Evolutionary conservation across 2,888 invertebrate genomes (phyloP), one percentile per base, ranked within the genome.

Genomic region (Yponomeuta malinellus): DNA sequence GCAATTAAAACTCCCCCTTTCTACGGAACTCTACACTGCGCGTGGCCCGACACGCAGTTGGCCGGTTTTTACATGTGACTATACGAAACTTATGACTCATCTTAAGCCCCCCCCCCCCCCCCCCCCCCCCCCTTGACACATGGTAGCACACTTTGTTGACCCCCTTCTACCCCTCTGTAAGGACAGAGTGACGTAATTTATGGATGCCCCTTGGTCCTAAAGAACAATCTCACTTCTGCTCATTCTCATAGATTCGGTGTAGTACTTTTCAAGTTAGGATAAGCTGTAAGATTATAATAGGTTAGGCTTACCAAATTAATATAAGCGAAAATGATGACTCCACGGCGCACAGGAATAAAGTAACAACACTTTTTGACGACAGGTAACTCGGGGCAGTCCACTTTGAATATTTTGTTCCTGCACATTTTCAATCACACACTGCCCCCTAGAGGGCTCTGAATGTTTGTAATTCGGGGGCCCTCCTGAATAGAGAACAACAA

Each of bases 261-360:
- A 9, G n/a, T 15, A n/a, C 37, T 37, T 37, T 37, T 37, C 33
- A 37, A 37, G 33, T 37, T 37, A 37, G 33, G 33, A 4, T 63
- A 23, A 5, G 1, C 23, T 23, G 23, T 23, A 23, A 23, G 23
- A 23, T 23, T 23, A 23, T n/a, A 1, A 15, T 31, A 69, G n/a
- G 43, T 48, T 43, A 8, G 43, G 59, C 88, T 83, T 74, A 88
- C 88, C 78, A 88, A 80, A 78, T 87, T 86, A 71, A 84, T 79
- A 75, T 88, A 88, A 76, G 84, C 88, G 73, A 87, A 86, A 70
- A 87, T 83, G 67, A 81, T 81, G 9, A 88, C 81, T 15, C 88
- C 88, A 74, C 79, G 83, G 37, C 85, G 76, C 9, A 86, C 77
- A 0, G 88, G 87, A 66, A 88, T 83, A 74, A 83, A 87, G 70